Evolutionary conservation across 2,888 invertebrate species (phyloP), one percentile per base, ranked within the genome.

Genomic region (Papilio elwesi): DNA sequence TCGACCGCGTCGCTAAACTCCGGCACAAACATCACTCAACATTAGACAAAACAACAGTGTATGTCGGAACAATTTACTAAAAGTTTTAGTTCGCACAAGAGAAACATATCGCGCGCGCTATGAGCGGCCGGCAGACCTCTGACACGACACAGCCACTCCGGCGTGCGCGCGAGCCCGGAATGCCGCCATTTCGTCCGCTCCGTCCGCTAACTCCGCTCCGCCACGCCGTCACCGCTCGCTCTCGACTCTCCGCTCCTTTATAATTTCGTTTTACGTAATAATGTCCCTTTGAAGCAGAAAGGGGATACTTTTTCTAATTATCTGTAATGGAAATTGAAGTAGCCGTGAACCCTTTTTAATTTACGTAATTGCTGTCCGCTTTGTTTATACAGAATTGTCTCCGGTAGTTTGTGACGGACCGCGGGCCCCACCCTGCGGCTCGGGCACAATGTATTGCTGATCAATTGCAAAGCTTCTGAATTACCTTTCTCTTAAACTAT

Each of bases 281-380:
- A 49, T 57, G 65, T 65, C 49, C 38, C 38, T 51, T 57, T 57
- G 48, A 65, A 65, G 15, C 65, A 48, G 49, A 57, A 55, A 63
- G 13, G 70, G 47, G 68, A 59, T 62, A 69, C 68, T 59, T 69
- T 62, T 69, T 59, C 59, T 69, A 16, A 51, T 70, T 64, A 47
- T 53, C 36, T 70, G 26, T 63, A 70, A 63, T 70, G 70, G 62
- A 43, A 69, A 62, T 51, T 69, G 62, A 51, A 69, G 51, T 59
- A 63, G 48, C 63, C 47, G 43, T 63, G 70, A 52, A 63, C 52
- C 55, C 38, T 13, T 26, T 64, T 55, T 48, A 63, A 53, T 64
- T 48, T 65, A 71, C 55, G 49, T 66, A 49, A 65, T 57, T 62
- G 62, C 59, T 51, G 13, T 15, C n/a, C 62, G 59, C 16, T 49